Evolutionary conservation across 2,797 vertebrate species (phyloP).

Genomic region (Acrocephalus scirpaceus): DNA sequence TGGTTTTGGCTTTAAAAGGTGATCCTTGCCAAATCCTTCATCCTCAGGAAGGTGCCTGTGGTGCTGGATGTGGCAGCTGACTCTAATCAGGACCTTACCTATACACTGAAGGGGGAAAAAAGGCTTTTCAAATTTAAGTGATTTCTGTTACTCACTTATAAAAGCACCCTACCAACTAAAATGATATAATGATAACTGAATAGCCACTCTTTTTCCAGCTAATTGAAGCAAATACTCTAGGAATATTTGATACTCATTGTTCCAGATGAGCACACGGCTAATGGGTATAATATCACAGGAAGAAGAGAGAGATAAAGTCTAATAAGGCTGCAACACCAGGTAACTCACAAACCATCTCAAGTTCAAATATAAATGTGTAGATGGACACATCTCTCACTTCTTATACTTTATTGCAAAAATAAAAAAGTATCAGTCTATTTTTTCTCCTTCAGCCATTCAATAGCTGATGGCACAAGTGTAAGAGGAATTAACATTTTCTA

Average conservation of each 20-base stretch:
- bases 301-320: not conserved
- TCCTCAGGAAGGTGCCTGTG: not conserved
- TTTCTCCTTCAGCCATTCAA: not conserved
- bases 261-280: not conserved
- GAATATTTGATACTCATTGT: not conserved
- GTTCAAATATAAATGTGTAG: not conserved
- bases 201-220: not conserved
- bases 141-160: not conserved
- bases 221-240: not conserved
- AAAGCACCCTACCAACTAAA: constrained; percentile 5
- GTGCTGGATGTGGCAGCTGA: not conserved
- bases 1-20: not conserved
- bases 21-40: not conserved
- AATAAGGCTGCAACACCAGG: not conserved
- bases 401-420: not conserved
- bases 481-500: not conserved
- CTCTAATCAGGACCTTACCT: not conserved
- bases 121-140: not conserved
- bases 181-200: not conserved
- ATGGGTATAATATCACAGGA: not conserved
- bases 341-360: not conserved
- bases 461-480: not conserved
- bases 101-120: not conserved
- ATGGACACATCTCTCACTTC: not conserved
- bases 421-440: not conserved